phyloP scores from a whole-genome alignment of 2,113 vertebrate genomes.

The Sterna hirundo region DNA sequence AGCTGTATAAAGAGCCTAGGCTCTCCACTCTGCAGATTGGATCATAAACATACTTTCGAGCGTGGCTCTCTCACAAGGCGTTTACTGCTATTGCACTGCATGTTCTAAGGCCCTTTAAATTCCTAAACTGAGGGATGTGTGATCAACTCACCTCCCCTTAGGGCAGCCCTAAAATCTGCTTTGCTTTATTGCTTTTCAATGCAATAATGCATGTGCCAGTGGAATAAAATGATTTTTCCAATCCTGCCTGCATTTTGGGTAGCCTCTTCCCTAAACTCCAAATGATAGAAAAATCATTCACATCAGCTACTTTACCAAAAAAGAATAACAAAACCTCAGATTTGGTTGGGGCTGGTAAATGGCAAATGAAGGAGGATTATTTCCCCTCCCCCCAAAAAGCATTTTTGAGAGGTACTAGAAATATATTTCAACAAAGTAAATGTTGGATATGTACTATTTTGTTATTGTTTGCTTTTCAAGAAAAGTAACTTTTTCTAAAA shows the following conservation, averaged over 20 bases:
- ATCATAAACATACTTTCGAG: not conserved
- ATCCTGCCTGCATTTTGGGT: constrained; percentile 4
- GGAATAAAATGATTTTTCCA: constrained; percentile 54
- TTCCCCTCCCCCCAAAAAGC: accelerated
- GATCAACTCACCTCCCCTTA: constrained; percentile 14
- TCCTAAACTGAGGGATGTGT: not conserved
- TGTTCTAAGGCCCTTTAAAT: not conserved
- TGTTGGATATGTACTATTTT: not conserved
- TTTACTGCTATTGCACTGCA: not conserved
- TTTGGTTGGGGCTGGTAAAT: not conserved
- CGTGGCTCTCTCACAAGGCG: not conserved
- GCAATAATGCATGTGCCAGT: not conserved
- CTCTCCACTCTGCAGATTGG: not conserved
- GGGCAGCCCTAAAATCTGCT: constrained; percentile 12
- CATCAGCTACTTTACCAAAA: not conserved
- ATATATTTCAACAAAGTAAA: not conserved
- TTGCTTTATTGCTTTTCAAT: constrained; percentile 51
- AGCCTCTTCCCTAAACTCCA: constrained; percentile 1
- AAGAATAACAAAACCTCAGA: not conserved
- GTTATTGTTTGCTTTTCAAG: not conserved
- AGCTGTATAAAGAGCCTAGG: not conserved
- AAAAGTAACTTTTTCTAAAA: not conserved
- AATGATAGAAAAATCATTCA: constrained; percentile 36
- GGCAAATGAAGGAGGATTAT: not conserved
- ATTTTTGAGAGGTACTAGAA: not conserved